phyloP scores from a whole-genome alignment of 2,113 vertebrate genomes.

The Bettongia penicillata region DNA sequence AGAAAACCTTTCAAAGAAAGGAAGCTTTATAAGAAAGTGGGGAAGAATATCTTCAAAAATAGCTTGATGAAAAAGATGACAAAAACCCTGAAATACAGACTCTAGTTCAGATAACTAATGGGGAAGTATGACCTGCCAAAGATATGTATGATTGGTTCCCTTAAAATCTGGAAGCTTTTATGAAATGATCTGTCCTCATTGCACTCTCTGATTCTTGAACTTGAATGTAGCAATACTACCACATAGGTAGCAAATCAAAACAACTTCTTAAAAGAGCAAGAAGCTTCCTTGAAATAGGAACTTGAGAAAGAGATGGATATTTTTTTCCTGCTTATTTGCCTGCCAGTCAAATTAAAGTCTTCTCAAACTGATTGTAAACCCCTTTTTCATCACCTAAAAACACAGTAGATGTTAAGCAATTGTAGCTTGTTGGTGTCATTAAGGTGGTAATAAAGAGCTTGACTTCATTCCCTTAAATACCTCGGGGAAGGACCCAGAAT shows the following conservation, averaged over 20 bases:
- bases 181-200: background rate
- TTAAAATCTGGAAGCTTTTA: background rate
- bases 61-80: background rate
- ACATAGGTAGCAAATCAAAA: background rate
- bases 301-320: background rate
- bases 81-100: background rate
- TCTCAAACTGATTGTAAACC: constrained; percentile 7
- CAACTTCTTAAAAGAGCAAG: background rate
- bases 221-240: background rate
- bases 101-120: background rate
- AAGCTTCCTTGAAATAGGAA: background rate
- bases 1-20: constrained; percentile 4
- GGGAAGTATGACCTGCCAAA: background rate
- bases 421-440: background rate
- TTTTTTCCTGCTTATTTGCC: background rate
- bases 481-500: background rate
- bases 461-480: background rate
- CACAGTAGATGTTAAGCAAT: background rate
- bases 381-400: background rate
- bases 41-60: background rate
- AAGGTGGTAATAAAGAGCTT: background rate
- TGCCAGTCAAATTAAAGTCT: background rate
- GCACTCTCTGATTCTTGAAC: background rate
- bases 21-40: background rate
- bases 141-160: background rate